These are phyloP conservation scores for Tribolium castaneum DNA, from an alignment of 1,140 invertebrate species.

Conservation along the genomic window DNA sequence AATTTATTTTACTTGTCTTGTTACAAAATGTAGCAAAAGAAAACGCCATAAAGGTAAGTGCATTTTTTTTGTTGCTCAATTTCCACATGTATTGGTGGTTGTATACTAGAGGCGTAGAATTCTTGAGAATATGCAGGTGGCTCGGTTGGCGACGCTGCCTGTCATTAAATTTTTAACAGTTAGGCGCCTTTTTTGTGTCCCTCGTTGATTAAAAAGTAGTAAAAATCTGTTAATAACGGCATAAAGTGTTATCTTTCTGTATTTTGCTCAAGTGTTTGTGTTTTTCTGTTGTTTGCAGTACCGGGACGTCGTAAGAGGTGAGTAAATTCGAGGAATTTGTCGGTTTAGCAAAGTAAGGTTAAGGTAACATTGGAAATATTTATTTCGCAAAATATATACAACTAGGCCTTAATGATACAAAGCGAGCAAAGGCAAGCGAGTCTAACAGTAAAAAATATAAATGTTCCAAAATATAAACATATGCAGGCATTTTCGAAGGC, in stretches of 20 bases:
- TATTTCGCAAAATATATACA: constrained; percentile 42
- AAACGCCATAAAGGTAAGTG: too few species aligned
- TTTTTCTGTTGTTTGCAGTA: background rate
- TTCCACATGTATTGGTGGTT: too few species aligned
- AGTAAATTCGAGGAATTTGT: background rate
- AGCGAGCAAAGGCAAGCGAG: constrained; percentile 35
- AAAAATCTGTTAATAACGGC: background rate
- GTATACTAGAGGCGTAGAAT: too few species aligned
- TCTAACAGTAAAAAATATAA: constrained; percentile 24
- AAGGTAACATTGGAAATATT: constrained; percentile 41
- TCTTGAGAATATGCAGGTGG: too few species aligned
- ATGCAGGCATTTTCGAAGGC: constrained; percentile 41
- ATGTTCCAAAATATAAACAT: constrained; percentile 20
- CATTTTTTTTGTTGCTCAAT: too few species aligned
- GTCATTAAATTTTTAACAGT: constrained; percentile 8
- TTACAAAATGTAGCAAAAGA: too few species aligned
- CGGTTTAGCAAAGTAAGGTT: constrained; percentile 25
- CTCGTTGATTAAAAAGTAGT: background rate
- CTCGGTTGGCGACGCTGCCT: background rate
- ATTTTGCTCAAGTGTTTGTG: background rate
- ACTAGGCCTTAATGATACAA: constrained; percentile 33
- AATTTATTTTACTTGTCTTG: too few species aligned
- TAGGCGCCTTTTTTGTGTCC: background rate
- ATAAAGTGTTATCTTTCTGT: background rate
- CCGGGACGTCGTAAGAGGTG: background rate